Base-by-base conservation (phyloP, 2,888 invertebrate genomes). In the Scaptomyza parva region DNA sequence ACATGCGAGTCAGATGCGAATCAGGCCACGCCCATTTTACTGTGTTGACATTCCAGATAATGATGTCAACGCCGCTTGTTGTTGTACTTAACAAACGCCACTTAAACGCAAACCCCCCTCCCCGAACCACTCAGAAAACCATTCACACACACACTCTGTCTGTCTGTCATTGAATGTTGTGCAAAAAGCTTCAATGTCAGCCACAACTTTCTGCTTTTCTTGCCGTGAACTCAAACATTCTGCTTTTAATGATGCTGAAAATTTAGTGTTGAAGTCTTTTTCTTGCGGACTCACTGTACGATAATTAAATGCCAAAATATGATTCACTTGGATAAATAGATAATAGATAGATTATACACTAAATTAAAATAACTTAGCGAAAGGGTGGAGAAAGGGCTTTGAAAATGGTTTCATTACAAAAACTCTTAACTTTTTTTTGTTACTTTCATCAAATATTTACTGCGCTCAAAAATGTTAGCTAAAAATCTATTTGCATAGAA, bases 31-130 rank as follows among this genome's bases (percentile, higher is more conserved):
- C 53, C 64, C 14, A 50, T 63, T 68, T 66, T 81, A 63, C 62
- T 52, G 84, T 52, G 84, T 80, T 81, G 86, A 86, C 86, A 84
- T 78, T 70, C 75, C 61, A 76, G 87, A 82, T 82, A 82, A 82
- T 78, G 82, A 86, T 82, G 82, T 86, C 86, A 86, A 78, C 8
- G 83, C 83, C 63, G 76, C 72, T 72, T 85, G 74, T 20, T 22
- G 14, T 78, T 64, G 11, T 78, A 66, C 86, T 80, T 85, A 82
- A 82, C 85, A 86, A 82, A 76, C 52, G 78, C 76, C 87, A 86
- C 85, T 82, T 86, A 72, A 82, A 78, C 70, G 84, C 65, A 67
- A 67, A 60, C 55, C 53, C 57, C 41, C 55, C 53, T 53, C 41
- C 43, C 24, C 12, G 12, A 33, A 8, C 28, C 33, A 17, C 28